Evolutionary conservation across 2,797 vertebrate species (phyloP), one percentile per base, ranked within the genome.

Genomic region (Hylomyscus alleni): DNA sequence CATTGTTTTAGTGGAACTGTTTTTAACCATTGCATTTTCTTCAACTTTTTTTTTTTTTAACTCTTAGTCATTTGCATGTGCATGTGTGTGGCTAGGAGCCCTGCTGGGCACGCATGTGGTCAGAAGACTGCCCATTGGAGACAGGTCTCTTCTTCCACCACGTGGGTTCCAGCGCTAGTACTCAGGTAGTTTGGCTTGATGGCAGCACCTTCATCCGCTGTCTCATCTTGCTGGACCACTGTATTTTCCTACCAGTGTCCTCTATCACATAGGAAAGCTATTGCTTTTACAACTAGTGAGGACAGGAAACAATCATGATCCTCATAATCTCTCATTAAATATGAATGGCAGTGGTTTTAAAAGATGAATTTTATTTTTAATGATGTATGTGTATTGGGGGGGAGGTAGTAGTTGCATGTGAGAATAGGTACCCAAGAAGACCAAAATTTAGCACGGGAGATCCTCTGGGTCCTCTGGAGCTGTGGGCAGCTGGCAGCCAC

Each of bases 1-100:
- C 20, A 86, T 50, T 52, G 87, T 82, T 54, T 65, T 29, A 78
- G 34, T 31, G 34, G 12, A 13, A n/a, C 86, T 72, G 26, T 80
- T 85, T 84, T 95, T 50, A 78, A 44, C 2, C 7, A 72, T 26
- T 84, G 7, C 60, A 17, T 87, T 91, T 95, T 80, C 58, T 67
- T 60, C 60, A 44, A 40, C 50, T 40, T n/a, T 9, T 73, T 40
- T 73, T 58, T 67, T 34, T 56, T 67, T 40, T 0, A 15, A 87
- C 26, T 88, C 15, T 37, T 73, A 9, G 58, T 88, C 37, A 20
- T 75, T 44, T 58, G 44, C 52, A 20, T 37, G 34, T 31, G 50
- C 22, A 3, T 29, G 29, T 3, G 26, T 54, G n/a, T 13, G 6
- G 20, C 1, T 31, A 17, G 17, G 50, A 34, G 22, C 15, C 0